These are phyloP conservation scores for Hedya salicella DNA, from an alignment of 2,888 invertebrate species.

Conservation along the genomic window DNA sequence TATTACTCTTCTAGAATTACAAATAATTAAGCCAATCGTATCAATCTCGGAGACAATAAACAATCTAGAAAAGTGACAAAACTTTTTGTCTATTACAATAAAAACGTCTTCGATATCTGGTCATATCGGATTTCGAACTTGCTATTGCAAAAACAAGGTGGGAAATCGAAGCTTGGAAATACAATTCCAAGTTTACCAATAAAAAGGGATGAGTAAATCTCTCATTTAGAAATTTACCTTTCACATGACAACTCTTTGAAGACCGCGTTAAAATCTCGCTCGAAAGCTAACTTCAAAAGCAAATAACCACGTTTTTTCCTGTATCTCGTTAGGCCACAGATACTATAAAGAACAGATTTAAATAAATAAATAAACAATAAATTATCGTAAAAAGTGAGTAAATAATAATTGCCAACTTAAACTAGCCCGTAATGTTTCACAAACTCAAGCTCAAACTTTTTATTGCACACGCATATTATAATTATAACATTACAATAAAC, in stretches of 20 bases:
- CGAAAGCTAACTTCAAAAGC: constrained; percentile 23
- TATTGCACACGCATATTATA: too few species aligned
- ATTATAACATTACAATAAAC: too few species aligned
- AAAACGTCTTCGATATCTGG: not conserved
- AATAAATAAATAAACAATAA: not conserved
- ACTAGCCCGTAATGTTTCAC: too few species aligned
- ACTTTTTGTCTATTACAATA: not conserved
- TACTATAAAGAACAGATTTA: not conserved
- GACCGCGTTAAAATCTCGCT: constrained; percentile 3
- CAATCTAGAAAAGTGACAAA: constrained; percentile 14
- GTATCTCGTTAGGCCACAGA: constrained; percentile 24
- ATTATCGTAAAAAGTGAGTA: not conserved
- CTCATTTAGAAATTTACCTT: not conserved
- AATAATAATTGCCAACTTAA: too few species aligned
- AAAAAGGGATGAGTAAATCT: not conserved
- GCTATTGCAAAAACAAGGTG: constrained; percentile 6
- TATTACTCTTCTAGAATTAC: too few species aligned
- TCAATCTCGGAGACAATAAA: not conserved
- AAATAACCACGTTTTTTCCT: constrained; percentile 33
- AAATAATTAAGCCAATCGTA: not conserved
- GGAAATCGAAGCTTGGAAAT: not conserved
- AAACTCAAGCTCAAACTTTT: too few species aligned
- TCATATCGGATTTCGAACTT: not conserved
- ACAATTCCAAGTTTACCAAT: constrained; percentile 10
- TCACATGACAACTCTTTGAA: constrained; percentile 19